Base-by-base conservation (phyloP, 2,797 vertebrate genomes). In the Simalia tracyae region DNA sequence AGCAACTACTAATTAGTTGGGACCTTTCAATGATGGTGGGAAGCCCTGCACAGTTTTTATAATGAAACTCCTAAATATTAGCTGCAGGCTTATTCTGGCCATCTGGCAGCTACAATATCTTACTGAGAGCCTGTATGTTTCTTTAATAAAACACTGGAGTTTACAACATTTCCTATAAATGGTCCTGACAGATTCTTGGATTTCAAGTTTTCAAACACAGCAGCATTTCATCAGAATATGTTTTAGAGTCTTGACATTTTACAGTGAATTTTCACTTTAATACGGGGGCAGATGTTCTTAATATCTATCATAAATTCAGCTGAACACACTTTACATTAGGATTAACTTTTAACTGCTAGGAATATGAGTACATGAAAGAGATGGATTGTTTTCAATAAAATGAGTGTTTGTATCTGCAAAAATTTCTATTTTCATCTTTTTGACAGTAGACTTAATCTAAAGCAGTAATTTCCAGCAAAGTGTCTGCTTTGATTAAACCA, bases 191-290 rank as follows among this genome's bases (percentile, higher is more conserved):
- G 4, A 94, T 95, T 93, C 85, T 95, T 95, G 84, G 76, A 31
- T 92, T 95, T 96, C 94, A 66, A 89, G 56, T 92, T 95, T 94
- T 94, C 94, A 96, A 95, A 91, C 89, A 90, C 91, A 95, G n/a
- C 57, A 91, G n/a, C n/a, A 93, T 42, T 94, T 95, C 92, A 94
- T 60, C 92, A 88, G 76, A 94, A 95, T 94, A 86, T 1, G 85
- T 76, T 91, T 96, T 95, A 95, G 95, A 95, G 95, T 96, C 92
- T 92, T 28, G 0, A 90, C 91, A 89, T 88, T 92, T 95, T 91
- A 90, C 93, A 93, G 57, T 88, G 94, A 86, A 94, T 94, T 92
- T 50, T 93, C 87, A 93, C 46, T 86, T 64, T 86, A 93, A 22
- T 93, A 63, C 28, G 91, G 92, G 60, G 94, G 72, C 89, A 96